phyloP scores from a whole-genome alignment of 2,113 vertebrate genomes.

The Hymenochirus boettgeri region DNA sequence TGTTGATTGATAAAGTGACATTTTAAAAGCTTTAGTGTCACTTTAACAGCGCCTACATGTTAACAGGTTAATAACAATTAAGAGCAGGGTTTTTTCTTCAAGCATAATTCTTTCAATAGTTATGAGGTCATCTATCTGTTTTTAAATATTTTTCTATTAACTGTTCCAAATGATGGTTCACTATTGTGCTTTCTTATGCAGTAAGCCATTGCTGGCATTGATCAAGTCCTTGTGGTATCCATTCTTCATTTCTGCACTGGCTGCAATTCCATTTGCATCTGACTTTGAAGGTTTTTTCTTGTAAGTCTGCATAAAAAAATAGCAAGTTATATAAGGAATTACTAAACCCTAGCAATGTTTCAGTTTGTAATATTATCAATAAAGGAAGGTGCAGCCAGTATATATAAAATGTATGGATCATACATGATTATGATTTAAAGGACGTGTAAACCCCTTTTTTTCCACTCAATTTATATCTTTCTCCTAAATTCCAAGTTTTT shows the following conservation, averaged over 20 bases:
- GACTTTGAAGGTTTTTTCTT: slow-evolving; percentile 59
- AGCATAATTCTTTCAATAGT: slow-evolving; percentile 48
- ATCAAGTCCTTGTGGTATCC: slow-evolving; percentile 67
- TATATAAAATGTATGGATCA: too few relatives aligned
- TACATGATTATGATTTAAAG: too few relatives aligned
- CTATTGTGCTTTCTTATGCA: slow-evolving; percentile 67
- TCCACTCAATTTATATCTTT: too few relatives aligned
- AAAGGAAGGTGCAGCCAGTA: too few relatives aligned
- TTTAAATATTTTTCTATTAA: slow-evolving; percentile 7
- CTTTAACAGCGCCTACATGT: slow-evolving; percentile 53
- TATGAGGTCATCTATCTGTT: slow-evolving; percentile 49
- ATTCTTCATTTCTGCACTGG: slow-evolving; percentile 59
- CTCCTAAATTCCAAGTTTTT: too few relatives aligned
- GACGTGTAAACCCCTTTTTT: too few relatives aligned
- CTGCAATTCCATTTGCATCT: slow-evolving; percentile 39
- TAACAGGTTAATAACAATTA: slow-evolving; percentile 50
- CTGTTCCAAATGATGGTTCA: neutral
- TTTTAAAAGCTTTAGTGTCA: slow-evolving; percentile 41
- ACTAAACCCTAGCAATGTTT: too few relatives aligned
- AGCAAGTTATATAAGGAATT: too few relatives aligned
- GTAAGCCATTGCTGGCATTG: slow-evolving; percentile 57
- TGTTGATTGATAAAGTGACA: slow-evolving; percentile 28
- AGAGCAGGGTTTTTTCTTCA: slow-evolving; percentile 43
- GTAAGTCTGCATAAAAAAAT: slow-evolving; percentile 76
- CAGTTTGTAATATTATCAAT: too few relatives aligned